phyloP scores from a whole-genome alignment of 2,888 invertebrate genomes.

The Tanytarsus gracilentus region DNA sequence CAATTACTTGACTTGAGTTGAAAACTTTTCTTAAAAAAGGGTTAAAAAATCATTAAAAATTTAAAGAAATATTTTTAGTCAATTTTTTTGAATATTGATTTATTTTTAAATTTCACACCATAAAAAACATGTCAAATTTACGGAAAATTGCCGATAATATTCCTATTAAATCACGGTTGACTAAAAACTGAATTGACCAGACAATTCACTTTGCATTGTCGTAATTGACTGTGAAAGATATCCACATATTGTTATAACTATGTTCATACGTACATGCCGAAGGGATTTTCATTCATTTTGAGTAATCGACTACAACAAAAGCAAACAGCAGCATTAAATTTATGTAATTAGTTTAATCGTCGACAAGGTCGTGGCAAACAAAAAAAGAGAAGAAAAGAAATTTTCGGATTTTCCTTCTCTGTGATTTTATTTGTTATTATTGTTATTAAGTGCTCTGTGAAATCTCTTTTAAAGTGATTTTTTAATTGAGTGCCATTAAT shows the following conservation, averaged over 20 bases:
- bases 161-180: too few relatives aligned
- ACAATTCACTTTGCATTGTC: not conserved
- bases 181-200: too few relatives aligned
- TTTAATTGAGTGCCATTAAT: too few relatives aligned
- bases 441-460: not conserved
- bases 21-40: too few relatives aligned
- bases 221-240: not conserved
- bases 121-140: too few relatives aligned
- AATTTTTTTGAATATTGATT: too few relatives aligned
- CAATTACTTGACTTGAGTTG: too few relatives aligned
- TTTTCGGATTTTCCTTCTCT: not conserved
- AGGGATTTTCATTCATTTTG: slow-evolving; percentile 7
- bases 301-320: slow-evolving; percentile 5
- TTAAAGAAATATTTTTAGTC: too few relatives aligned
- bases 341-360: slow-evolving; percentile 27
- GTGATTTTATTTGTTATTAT: not conserved
- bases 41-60: too few relatives aligned
- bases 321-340: slow-evolving; percentile 5
- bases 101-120: too few relatives aligned
- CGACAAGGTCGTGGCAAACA: slow-evolving; percentile 23
- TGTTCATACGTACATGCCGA: not conserved
- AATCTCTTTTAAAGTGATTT: not conserved
- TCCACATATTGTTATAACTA: not conserved
- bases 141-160: too few relatives aligned
- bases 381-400: slow-evolving; percentile 2